Conservation (phyloP, 2,888 invertebrate species). For the Eilema sororculum region DNA sequence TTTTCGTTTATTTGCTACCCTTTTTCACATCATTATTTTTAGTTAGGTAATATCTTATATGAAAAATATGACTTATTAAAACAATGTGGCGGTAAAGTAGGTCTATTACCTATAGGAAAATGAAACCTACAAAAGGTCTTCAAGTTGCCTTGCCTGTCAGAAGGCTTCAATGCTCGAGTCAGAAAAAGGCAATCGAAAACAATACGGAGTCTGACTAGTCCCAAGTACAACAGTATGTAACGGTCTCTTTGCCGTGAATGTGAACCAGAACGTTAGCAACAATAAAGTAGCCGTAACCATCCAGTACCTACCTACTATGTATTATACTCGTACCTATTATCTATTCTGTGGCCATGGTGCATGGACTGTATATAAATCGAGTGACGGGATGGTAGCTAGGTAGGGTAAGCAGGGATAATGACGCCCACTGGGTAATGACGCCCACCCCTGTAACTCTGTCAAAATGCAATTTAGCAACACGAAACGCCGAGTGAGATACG, state of each 20-base stretch:
- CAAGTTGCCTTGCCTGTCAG: background rate
- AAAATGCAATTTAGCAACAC: too few relatives aligned
- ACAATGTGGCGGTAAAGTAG: too few relatives aligned
- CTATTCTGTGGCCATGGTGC: background rate
- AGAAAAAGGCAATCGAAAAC: conserved; percentile 4
- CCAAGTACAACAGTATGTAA: conserved; percentile 4
- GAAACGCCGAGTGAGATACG: too few relatives aligned
- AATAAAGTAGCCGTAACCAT: background rate
- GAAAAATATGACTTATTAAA: too few relatives aligned
- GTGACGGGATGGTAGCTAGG: background rate
- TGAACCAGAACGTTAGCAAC: background rate
- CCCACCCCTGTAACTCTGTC: too few relatives aligned
- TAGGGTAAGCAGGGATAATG: too few relatives aligned
- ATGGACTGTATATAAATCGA: background rate
- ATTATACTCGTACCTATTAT: background rate
- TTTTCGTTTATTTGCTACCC: background rate
- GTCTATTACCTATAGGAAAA: too few relatives aligned
- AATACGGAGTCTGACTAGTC: background rate
- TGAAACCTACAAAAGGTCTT: background rate
- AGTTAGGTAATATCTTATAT: too few relatives aligned
- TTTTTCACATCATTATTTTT: too few relatives aligned
- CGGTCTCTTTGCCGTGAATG: background rate
- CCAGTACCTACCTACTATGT: background rate
- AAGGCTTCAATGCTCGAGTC: background rate
- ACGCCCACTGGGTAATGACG: too few relatives aligned